Percentiles rank a stretch among this genome's conserved stretches.
phyloP scores from a whole-genome alignment of 2,797 vertebrate species.

The Syngnathus acus region DNA sequence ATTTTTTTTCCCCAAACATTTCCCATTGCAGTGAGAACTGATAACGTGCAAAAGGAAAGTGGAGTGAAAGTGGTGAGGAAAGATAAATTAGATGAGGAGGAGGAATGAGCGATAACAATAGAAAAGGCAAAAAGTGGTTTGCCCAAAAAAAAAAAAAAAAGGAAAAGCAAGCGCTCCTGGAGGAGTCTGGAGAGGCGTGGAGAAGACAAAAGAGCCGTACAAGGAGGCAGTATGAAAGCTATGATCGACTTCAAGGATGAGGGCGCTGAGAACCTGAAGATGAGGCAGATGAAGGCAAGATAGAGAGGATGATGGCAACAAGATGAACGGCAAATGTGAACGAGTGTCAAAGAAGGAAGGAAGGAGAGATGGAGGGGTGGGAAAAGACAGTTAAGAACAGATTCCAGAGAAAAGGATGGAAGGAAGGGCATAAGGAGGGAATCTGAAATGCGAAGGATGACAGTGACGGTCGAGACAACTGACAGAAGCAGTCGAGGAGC shows the following conservation, averaged over 20 bases:
- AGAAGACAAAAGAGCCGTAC: slow-evolving; percentile 13
- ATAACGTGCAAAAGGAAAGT: slow-evolving; percentile 16
- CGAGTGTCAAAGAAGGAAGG: slow-evolving; percentile 13
- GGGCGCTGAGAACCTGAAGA: slow-evolving; percentile 20
- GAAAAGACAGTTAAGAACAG: slow-evolving; percentile 4
- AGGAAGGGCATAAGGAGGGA: neutral
- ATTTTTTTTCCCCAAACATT: neutral
- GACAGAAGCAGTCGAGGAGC: slow-evolving; percentile 1
- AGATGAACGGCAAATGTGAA: slow-evolving; percentile 23
- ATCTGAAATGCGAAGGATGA: slow-evolving; percentile 4
- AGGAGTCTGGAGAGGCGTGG: slow-evolving; percentile 19
- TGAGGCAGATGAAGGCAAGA: slow-evolving; percentile 28
- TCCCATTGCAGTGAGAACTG: slow-evolving; percentile 16
- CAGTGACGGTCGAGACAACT: neutral
- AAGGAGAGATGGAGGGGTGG: neutral
- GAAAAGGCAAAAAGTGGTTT: slow-evolving; percentile 27
- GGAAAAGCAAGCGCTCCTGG: slow-evolving; percentile 6
- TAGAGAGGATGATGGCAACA: slow-evolving; percentile 9
- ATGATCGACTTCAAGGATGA: slow-evolving; percentile 26
- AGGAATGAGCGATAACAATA: slow-evolving; percentile 17
- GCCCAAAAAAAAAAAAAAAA: neutral
- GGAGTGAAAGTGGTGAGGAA: slow-evolving; percentile 12
- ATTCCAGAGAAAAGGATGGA: slow-evolving; percentile 2
- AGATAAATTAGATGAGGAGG: slow-evolving; percentile 14
- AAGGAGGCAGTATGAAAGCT: slow-evolving; percentile 13